A percentile compares a stretch with the other conserved stretches of the same genome.
Evolutionary conservation across 2,888 invertebrate genomes (phyloP).

Genomic region (Acleris holmiana): DNA sequence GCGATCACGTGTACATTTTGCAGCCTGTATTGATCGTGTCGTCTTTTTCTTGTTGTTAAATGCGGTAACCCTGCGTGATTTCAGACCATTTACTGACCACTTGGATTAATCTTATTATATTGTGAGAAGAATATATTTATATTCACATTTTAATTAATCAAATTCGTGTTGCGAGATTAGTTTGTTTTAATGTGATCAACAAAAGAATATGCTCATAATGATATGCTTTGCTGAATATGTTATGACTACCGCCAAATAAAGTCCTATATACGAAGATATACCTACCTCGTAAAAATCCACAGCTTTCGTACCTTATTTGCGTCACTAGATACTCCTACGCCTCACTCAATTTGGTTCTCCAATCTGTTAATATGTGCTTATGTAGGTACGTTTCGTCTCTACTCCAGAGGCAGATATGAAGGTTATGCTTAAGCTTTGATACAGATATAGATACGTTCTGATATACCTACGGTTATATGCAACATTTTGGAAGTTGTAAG

Average conservation of each 20-base stretch:
- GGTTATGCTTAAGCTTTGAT: too few relatives aligned
- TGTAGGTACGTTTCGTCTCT: constrained; percentile 8
- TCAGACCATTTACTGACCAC: constrained; percentile 36
- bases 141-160: not conserved
- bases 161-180: too few relatives aligned
- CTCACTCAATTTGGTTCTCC: constrained; percentile 24
- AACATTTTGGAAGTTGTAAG: constrained; percentile 11
- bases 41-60: constrained; percentile 71
- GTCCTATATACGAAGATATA: too few relatives aligned
- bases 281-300: too few relatives aligned
- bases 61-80: constrained; percentile 64
- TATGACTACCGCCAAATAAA: too few relatives aligned
- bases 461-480: not conserved
- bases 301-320: constrained; percentile 26
- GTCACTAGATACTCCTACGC: constrained; percentile 24
- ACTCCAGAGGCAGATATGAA: constrained; percentile 2
- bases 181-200: too few relatives aligned
- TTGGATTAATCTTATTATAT: constrained; percentile 2
- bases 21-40: constrained; percentile 81
- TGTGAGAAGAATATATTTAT: constrained; percentile 18
- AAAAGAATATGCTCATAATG: too few relatives aligned
- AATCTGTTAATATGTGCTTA: constrained; percentile 12
- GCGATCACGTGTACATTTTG: constrained; percentile 84
- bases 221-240: too few relatives aligned
- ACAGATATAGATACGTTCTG: too few relatives aligned